These are phyloP conservation scores for Mohoua ochrocephala DNA, from an alignment of 2,113 vertebrate genomes.

Conservation along the genomic window DNA sequence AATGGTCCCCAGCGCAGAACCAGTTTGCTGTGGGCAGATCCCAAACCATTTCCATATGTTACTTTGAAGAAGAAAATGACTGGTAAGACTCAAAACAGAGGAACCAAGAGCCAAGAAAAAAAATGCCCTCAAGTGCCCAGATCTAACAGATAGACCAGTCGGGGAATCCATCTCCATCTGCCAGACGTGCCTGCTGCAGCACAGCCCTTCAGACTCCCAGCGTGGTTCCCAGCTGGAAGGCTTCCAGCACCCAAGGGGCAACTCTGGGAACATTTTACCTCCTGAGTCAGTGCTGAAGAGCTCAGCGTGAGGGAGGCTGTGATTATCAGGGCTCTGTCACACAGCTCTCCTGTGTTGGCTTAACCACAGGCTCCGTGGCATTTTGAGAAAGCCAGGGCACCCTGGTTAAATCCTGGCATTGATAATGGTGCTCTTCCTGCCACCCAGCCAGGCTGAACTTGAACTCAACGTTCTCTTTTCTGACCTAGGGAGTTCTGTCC, in stretches of 20 bases:
- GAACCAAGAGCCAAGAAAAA: background rate
- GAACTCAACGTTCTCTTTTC: background rate
- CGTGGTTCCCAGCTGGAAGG: background rate
- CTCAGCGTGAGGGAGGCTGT: background rate
- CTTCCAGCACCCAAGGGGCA: background rate
- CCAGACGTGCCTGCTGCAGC: background rate
- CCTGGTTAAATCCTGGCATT: background rate
- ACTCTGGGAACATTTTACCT: background rate
- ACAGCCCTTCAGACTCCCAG: background rate
- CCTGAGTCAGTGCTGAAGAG: background rate
- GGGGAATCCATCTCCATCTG: background rate
- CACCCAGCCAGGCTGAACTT: accelerated
- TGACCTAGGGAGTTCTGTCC: background rate
- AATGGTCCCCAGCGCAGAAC: constrained; percentile 85
- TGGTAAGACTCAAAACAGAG: constrained; percentile 74
- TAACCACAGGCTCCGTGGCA: background rate
- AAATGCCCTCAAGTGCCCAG: constrained; percentile 38
- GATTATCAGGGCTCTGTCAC: background rate
- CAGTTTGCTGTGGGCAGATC: constrained; percentile 88
- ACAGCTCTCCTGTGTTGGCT: background rate
- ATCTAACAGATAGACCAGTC: background rate
- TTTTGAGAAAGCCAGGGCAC: background rate
- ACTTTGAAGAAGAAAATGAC: constrained; percentile 91
- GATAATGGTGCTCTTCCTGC: background rate
- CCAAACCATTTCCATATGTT: constrained; percentile 91